These are phyloP conservation scores for Phaetusa simplex DNA, from an alignment of 2,113 vertebrate species.

Conservation along the genomic window DNA sequence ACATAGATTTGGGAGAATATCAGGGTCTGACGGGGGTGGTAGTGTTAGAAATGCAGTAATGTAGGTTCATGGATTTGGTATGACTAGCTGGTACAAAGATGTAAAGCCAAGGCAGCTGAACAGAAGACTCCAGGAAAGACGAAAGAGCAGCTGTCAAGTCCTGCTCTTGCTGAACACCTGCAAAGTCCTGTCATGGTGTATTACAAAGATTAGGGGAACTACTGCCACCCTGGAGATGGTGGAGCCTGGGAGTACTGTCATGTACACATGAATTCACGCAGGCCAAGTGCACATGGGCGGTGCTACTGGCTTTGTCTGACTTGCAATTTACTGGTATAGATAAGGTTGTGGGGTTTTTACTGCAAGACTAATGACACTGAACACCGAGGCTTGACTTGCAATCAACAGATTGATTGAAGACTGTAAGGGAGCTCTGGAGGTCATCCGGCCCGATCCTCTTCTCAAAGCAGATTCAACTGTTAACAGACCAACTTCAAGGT, in stretches of 20 bases:
- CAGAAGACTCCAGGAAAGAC: not conserved
- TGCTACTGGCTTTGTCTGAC: not conserved
- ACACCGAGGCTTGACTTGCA: not conserved
- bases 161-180: not conserved
- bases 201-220: not conserved
- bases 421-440: not conserved
- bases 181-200: not conserved
- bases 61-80: not conserved
- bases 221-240: not conserved
- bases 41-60: not conserved
- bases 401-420: not conserved
- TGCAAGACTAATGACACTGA: not conserved
- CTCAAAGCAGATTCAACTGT: not conserved
- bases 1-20: not conserved
- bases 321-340: not conserved
- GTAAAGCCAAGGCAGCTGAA: not conserved
- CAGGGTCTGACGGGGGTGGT: not conserved
- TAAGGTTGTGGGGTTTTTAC: not conserved
- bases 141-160: not conserved
- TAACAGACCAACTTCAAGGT: not conserved
- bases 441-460: not conserved
- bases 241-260: not conserved
- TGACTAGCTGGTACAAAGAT: not conserved
- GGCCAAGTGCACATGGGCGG: not conserved
- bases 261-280: not conserved